These are phyloP conservation scores for Odontamblyopus lacepedii DNA, from an alignment of 2,797 vertebrate genomes.

Conservation along the genomic window DNA sequence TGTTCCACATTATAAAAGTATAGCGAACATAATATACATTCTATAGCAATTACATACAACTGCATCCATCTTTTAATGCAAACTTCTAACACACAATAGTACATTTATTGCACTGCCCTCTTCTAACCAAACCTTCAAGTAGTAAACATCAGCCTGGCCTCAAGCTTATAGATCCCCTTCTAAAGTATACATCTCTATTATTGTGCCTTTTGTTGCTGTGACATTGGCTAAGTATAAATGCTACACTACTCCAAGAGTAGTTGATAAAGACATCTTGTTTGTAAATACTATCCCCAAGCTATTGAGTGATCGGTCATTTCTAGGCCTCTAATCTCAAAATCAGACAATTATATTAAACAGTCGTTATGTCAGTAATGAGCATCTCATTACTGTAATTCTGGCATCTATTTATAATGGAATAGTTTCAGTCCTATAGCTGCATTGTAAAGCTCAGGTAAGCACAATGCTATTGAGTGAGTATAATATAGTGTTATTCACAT, in stretches of 20 bases:
- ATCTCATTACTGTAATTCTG: neutral
- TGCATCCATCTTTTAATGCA: neutral
- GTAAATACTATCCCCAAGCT: neutral
- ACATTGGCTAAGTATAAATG: neutral
- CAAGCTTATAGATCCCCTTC: neutral
- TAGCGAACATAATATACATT: neutral
- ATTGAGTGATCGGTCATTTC: neutral
- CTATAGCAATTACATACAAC: neutral
- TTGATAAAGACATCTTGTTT: neutral
- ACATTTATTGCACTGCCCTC: neutral
- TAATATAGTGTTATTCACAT: neutral
- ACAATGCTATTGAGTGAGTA: neutral
- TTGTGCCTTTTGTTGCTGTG: neutral
- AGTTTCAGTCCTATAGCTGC: neutral
- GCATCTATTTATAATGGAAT: neutral
- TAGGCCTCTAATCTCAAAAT: neutral
- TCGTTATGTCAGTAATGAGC: neutral
- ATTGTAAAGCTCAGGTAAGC: neutral
- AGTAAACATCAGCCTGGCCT: neutral
- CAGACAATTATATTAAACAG: neutral
- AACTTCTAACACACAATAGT: neutral
- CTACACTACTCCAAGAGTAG: neutral
- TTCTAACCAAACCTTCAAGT: neutral
- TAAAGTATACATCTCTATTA: neutral
- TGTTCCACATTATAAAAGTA: neutral